Evolutionary conservation across 2,797 vertebrate genomes (phyloP).

Genomic region (Eleutherodactylus coqui): DNA sequence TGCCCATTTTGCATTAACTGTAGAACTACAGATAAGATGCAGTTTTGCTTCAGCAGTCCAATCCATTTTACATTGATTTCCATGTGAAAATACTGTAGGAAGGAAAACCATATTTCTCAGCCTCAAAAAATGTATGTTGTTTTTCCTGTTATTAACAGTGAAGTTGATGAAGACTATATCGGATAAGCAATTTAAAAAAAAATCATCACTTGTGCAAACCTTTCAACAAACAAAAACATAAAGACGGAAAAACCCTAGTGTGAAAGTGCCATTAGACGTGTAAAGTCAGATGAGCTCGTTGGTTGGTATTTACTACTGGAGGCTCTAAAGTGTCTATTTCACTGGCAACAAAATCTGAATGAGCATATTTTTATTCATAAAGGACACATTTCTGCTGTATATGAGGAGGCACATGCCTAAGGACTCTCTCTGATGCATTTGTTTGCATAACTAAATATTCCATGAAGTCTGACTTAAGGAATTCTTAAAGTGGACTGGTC

Average conservation of each 20-base stretch:
- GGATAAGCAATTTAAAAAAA: neutral
- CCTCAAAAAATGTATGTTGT: neutral
- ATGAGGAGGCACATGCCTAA: neutral
- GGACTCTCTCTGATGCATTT: neutral
- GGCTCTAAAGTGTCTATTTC: neutral
- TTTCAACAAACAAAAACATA: neutral
- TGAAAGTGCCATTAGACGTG: neutral
- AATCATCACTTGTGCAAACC: neutral
- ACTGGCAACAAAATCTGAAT: neutral
- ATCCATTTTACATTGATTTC: no score
- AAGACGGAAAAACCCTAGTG: neutral
- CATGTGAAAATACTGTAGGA: no score
- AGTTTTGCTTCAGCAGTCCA: no score
- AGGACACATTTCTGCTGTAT: conserved; percentile 1
- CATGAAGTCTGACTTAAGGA: neutral
- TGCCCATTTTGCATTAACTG: no score
- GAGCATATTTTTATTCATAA: conserved; percentile 5
- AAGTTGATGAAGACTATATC: neutral
- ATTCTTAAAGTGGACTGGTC: neutral
- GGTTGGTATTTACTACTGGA: neutral
- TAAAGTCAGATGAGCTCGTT: neutral
- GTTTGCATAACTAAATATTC: conserved; percentile 6
- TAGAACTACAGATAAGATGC: no score
- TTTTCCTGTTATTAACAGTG: neutral
- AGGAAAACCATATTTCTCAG: no score